phyloP scores from a whole-genome alignment of 92 coral and sea anemone genomes.

The Phenganax marumi region DNA sequence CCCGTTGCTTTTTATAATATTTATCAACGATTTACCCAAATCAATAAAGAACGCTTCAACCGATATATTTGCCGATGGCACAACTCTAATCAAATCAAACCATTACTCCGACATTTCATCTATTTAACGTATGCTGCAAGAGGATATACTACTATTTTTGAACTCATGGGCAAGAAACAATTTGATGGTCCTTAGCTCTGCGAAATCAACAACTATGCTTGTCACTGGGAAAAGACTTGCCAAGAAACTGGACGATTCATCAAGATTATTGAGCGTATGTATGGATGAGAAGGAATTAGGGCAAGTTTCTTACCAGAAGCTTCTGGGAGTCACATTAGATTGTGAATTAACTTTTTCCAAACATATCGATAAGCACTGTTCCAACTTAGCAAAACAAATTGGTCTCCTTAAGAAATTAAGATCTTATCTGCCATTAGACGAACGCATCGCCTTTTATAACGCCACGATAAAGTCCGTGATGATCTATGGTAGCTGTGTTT shows the following conservation, averaged over 20 bases:
- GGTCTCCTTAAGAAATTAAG: constrained; percentile 13
- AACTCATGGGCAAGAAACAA: constrained; percentile 4
- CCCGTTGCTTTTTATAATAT: too few relatives aligned
- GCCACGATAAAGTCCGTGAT: constrained; percentile 13
- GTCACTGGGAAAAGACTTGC: constrained; percentile 9
- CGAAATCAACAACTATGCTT: constrained; percentile 9
- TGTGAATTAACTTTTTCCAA: background rate
- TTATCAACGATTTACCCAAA: too few relatives aligned
- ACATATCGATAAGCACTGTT: background rate
- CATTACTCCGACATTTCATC: background rate
- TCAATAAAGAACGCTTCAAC: too few relatives aligned
- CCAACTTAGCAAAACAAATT: background rate
- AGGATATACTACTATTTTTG: background rate
- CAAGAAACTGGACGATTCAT: background rate
- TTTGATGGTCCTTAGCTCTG: constrained; percentile 16
- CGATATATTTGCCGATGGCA: too few relatives aligned
- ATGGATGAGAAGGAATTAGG: background rate
- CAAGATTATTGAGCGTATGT: background rate
- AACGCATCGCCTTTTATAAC: constrained; percentile 10
- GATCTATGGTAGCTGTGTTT: constrained; percentile 6
- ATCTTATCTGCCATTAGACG: background rate
- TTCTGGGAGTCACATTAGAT: background rate
- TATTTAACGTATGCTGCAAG: constrained; percentile 2
- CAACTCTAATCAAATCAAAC: background rate
- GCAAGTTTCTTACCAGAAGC: constrained; percentile 1